phyloP scores from a whole-genome alignment of 1,140 invertebrate species.

The Agrypnia vestita region DNA sequence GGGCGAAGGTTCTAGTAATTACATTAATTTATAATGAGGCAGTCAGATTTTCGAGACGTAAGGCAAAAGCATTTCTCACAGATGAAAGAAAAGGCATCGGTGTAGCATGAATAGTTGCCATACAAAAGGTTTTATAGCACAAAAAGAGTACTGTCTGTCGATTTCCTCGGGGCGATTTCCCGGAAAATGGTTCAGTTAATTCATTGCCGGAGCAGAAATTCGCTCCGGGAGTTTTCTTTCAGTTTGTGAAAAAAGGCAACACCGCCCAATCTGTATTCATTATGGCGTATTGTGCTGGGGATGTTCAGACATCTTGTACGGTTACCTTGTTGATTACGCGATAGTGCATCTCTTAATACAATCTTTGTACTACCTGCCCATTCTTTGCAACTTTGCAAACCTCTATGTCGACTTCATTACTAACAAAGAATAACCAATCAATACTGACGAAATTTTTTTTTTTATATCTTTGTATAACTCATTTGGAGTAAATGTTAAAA shows the following conservation, averaged over 20 bases:
- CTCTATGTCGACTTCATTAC: too few relatives aligned
- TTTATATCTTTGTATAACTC: too few relatives aligned
- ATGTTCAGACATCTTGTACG: neutral
- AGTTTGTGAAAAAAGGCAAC: neutral
- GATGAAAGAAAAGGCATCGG: neutral
- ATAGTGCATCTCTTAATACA: conserved; percentile 1
- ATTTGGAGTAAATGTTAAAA: too few relatives aligned
- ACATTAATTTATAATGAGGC: too few relatives aligned
- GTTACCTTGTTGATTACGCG: neutral
- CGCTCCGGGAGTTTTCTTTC: neutral
- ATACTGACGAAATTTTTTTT: too few relatives aligned
- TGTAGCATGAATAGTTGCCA: neutral
- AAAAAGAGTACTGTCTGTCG: conserved; percentile 5
- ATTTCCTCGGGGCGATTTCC: conserved; percentile 18
- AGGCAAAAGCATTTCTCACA: neutral
- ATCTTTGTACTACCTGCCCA: too few relatives aligned
- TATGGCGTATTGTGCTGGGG: neutral
- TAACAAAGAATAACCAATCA: too few relatives aligned
- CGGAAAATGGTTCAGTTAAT: conserved; percentile 9
- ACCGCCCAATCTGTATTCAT: conserved; percentile 10
- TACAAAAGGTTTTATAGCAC: neutral
- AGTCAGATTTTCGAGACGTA: neutral
- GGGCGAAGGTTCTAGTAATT: too few relatives aligned
- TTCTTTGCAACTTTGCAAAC: too few relatives aligned
- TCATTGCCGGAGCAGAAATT: conserved; percentile 5